Evolutionary conservation across 2,797 vertebrate species (phyloP).

Genomic region (Rachycentron canadum): DNA sequence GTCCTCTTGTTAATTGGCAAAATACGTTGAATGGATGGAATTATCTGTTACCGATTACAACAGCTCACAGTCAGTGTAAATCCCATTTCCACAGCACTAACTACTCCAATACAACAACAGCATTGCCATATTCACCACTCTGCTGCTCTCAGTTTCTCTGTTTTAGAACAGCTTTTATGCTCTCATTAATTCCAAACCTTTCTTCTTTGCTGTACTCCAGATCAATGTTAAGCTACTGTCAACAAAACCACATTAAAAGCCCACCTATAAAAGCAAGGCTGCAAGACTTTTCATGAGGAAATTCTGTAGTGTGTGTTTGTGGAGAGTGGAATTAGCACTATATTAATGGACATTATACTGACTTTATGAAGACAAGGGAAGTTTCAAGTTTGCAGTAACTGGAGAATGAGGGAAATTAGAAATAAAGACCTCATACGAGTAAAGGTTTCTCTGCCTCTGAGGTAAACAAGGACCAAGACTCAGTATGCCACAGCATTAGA

Average conservation of each 20-base stretch:
- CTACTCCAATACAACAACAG: background rate
- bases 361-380: background rate
- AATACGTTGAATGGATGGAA: background rate
- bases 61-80: background rate
- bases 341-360: background rate
- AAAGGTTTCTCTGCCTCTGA: background rate
- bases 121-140: background rate
- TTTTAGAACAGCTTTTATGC: background rate
- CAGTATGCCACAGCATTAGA: background rate
- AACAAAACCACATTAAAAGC: background rate
- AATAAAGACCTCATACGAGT: background rate
- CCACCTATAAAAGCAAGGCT: background rate
- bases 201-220: background rate
- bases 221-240: background rate
- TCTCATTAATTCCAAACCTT: background rate
- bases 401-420: background rate
- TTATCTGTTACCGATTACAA: background rate
- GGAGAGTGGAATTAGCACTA: background rate
- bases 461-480: background rate
- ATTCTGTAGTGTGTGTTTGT: background rate
- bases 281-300: background rate
- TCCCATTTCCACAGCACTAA: background rate
- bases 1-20: background rate
- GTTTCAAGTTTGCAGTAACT: background rate
- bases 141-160: background rate